Evolutionary conservation across 2,797 vertebrate species (phyloP), one percentile per base, ranked within the genome.

Genomic region (Cygnus olor): DNA sequence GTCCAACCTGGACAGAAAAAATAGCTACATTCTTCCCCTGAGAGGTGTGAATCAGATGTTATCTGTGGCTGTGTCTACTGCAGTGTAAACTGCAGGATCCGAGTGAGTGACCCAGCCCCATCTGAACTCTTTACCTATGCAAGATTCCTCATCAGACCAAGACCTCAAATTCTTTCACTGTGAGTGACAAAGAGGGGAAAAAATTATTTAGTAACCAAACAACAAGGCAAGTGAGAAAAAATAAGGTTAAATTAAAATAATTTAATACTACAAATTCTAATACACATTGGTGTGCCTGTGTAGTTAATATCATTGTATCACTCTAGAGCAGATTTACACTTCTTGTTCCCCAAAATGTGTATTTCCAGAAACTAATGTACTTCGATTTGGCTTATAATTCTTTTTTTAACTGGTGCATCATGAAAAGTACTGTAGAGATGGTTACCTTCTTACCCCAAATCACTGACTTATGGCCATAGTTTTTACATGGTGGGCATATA

Each of bases 241-340:
- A 6, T 61, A 54, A 42, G 25, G 18, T 45, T 51, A 61, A 86
- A 81, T 16, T 11, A 65, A 84, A 34, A 72, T 5, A 12, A 6
- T 24, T 30, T 14, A 20, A 18, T 45, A 9, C 27, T 57, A 22
- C 11, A 53, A 49, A 57, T 53, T 68, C 66, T 61, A 28, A 24
- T 13, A 47, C 3, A 8, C 2, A 1, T 17, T 57, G 13, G 4
- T 2, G 1, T 36, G n/a, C 56, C 13, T 28, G 5, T 22, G 5
- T 30, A 13, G 30, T 30, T 30, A 16, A 3, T 38, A 30, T 15
- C 40, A 40, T 11, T 65, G 10, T 28, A 27, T 30, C 19, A 34
- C 12, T 63, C 51, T 11, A 61, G 42, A 66, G 7, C n/a, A 28
- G 34, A 54, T 14, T 53, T 38, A 30, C 14, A 30, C 30, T 47